Conservation (phyloP, 2,888 invertebrate species). For the Sesia apiformis region DNA sequence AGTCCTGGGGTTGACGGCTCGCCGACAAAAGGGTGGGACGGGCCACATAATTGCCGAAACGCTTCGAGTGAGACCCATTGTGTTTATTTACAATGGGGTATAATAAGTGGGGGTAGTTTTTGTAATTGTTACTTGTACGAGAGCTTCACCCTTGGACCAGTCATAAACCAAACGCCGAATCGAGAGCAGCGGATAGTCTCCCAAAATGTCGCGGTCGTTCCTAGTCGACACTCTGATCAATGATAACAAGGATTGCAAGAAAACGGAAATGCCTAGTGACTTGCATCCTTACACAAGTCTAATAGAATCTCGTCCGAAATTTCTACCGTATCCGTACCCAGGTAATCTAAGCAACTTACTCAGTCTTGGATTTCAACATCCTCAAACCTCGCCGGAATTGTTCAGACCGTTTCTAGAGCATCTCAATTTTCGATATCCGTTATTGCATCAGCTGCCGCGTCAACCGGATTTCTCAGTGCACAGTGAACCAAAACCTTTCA, state of each 20-base stretch:
- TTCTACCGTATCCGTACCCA: slow-evolving; percentile 77
- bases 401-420: slow-evolving; percentile 66
- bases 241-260: slow-evolving; percentile 70
- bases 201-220: slow-evolving; percentile 86
- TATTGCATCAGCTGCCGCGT: slow-evolving; percentile 55
- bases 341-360: slow-evolving; percentile 79
- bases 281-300: slow-evolving; percentile 50
- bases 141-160: slow-evolving; percentile 48
- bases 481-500: slow-evolving; percentile 34
- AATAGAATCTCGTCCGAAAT: slow-evolving; percentile 54
- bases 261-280: slow-evolving; percentile 51
- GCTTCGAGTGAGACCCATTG: slow-evolving; percentile 70
- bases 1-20: slow-evolving; percentile 62
- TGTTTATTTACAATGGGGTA: slow-evolving; percentile 69
- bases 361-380: slow-evolving; percentile 77
- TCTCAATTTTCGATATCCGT: slow-evolving; percentile 54
- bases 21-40: slow-evolving; percentile 72
- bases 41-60: slow-evolving; percentile 73
- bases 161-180: slow-evolving; percentile 35
- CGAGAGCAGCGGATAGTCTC: slow-evolving; percentile 12
- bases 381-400: slow-evolving; percentile 62
- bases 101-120: slow-evolving; percentile 73
- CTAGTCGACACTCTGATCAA: slow-evolving; percentile 86
- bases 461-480: slow-evolving; percentile 41
- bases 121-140: slow-evolving; percentile 64